These are phyloP conservation scores for Eueremaeus valkanovi DNA, from an alignment of 2,888 invertebrate species.

Conservation along the genomic window DNA sequence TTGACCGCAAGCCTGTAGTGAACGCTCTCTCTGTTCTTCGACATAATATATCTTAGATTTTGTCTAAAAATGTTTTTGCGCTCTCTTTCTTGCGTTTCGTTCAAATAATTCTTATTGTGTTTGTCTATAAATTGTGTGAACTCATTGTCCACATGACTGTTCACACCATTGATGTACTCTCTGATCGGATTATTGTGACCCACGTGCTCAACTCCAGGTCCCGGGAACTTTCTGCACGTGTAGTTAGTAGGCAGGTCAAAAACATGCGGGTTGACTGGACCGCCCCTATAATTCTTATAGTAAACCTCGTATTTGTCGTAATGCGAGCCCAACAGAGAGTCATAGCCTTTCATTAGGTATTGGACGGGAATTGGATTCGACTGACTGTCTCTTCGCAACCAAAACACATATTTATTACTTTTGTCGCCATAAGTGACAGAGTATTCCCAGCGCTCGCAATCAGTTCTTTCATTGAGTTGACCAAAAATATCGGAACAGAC, in stretches of 20 bases:
- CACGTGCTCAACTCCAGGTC: slow-evolving; percentile 69
- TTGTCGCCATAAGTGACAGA: slow-evolving; percentile 69
- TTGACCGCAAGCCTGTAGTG: slow-evolving; percentile 74
- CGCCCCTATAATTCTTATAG: slow-evolving; percentile 60
- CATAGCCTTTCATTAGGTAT: slow-evolving; percentile 92
- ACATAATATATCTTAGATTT: slow-evolving; percentile 62
- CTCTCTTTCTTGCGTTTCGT: slow-evolving; percentile 57
- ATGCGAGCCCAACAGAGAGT: slow-evolving; percentile 86
- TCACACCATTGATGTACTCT: slow-evolving; percentile 72
- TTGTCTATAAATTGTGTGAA: slow-evolving; percentile 70
- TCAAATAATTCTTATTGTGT: slow-evolving; percentile 66
- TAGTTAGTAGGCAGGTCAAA: slow-evolving; percentile 49
- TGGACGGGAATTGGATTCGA: slow-evolving; percentile 61
- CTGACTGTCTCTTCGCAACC: slow-evolving; percentile 60
- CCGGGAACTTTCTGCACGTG: slow-evolving; percentile 67
- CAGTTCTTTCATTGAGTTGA: slow-evolving; percentile 51
- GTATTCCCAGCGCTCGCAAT: slow-evolving; percentile 73
- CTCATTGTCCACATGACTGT: slow-evolving; percentile 67
- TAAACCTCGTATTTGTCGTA: slow-evolving; percentile 89
- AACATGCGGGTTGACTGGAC: slow-evolving; percentile 51
- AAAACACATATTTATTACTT: slow-evolving; percentile 80
- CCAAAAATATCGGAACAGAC: background rate
- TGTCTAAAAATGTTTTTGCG: slow-evolving; percentile 36
- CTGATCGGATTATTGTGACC: slow-evolving; percentile 84
- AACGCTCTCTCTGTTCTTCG: slow-evolving; percentile 66